Evolutionary conservation across 1,140 invertebrate genomes (phyloP).

Genomic region (Pachypeltis micranthus): DNA sequence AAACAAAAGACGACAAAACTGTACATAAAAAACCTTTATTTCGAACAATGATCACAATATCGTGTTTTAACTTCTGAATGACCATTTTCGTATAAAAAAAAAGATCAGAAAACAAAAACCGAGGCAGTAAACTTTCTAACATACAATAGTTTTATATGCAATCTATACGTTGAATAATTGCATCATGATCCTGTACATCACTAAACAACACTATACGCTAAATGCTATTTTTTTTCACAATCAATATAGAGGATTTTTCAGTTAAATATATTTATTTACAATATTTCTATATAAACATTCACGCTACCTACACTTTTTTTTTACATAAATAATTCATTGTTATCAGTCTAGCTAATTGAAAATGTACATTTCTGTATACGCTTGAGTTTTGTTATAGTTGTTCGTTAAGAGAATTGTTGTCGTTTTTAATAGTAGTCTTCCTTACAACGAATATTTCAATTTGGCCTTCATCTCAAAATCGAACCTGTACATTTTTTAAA

Average conservation of each 20-base stretch:
- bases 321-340: slow-evolving; percentile 16
- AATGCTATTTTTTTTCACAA: slow-evolving; percentile 20
- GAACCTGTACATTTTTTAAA: too few relatives aligned
- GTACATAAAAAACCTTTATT: slow-evolving; percentile 21
- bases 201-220: slow-evolving; percentile 19
- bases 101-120: slow-evolving; percentile 10
- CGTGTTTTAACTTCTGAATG: slow-evolving; percentile 13
- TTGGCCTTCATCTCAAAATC: too few relatives aligned
- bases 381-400: not conserved
- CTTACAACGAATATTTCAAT: too few relatives aligned
- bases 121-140: slow-evolving; percentile 17
- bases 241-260: slow-evolving; percentile 18
- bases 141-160: slow-evolving; percentile 20
- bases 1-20: too few relatives aligned
- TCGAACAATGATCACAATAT: slow-evolving; percentile 16
- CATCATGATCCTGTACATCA: slow-evolving; percentile 19
- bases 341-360: slow-evolving; percentile 19
- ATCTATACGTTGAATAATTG: slow-evolving; percentile 16
- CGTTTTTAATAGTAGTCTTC: too few relatives aligned
- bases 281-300: slow-evolving; percentile 19
- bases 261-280: slow-evolving; percentile 21
- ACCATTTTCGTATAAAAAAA: slow-evolving; percentile 6
- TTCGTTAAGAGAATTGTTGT: not conserved
- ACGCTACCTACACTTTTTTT: slow-evolving; percentile 8
- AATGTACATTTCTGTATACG: slow-evolving; percentile 18